Evolutionary conservation across 2,888 invertebrate genomes (phyloP).

Genomic region (Cecidostiba fungosa): DNA sequence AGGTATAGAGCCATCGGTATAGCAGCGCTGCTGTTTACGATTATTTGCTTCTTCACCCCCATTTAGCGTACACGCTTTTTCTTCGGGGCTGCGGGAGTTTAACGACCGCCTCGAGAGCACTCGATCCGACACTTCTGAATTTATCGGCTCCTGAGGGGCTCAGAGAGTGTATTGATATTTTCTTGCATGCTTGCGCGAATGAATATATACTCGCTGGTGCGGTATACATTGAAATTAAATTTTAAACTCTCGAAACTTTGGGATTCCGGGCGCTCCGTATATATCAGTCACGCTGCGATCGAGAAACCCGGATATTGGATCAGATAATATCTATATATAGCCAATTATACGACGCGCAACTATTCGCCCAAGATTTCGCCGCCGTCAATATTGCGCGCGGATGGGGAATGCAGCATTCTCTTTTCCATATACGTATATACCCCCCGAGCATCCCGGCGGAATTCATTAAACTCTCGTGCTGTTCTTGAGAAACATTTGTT

Average conservation of each 20-base stretch:
- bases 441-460: not conserved
- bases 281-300: too few species aligned
- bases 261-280: too few species aligned
- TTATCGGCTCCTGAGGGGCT: constrained; percentile 4
- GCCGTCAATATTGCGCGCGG: too few species aligned
- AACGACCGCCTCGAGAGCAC: constrained; percentile 10
- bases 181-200: not conserved
- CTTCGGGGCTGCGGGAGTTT: not conserved
- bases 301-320: too few species aligned
- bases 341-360: too few species aligned
- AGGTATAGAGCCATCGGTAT: not conserved
- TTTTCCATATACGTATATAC: not conserved
- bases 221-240: too few species aligned
- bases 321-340: too few species aligned
- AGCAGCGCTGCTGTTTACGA: not conserved
- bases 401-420: too few species aligned
- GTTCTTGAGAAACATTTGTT: not conserved
- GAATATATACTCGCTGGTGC: not conserved
- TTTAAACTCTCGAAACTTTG: too few species aligned
- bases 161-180: not conserved
- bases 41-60: constrained; percentile 12
- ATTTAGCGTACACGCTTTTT: not conserved
- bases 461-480: not conserved
- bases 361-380: too few species aligned
- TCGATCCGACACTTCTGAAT: not conserved